These are phyloP conservation scores for Gastrophysa polygoni DNA, from an alignment of 2,888 invertebrate species.

Conservation along the genomic window DNA sequence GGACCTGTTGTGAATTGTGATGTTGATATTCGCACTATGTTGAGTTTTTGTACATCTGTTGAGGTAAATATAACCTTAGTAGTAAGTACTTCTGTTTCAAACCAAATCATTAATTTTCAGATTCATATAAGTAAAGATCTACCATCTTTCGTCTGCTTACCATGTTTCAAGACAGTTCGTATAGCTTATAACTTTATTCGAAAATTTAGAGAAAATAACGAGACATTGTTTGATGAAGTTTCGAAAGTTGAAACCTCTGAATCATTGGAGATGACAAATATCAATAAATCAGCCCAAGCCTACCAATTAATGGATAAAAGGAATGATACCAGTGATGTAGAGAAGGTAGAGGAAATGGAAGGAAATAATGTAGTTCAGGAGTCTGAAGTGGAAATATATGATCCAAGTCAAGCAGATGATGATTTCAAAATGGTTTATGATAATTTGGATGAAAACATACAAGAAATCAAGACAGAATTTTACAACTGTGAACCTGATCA, in stretches of 20 bases:
- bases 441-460: background rate
- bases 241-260: background rate
- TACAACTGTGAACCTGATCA: background rate
- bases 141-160: conserved; percentile 29
- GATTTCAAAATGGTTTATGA: background rate
- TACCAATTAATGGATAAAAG: background rate
- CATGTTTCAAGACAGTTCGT: conserved; percentile 33
- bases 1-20: conserved; percentile 27
- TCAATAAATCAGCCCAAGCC: background rate
- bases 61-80: conserved; percentile 25
- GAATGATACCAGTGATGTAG: background rate
- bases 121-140: conserved; percentile 16
- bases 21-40: conserved; percentile 27
- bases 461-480: background rate
- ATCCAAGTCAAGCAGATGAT: background rate
- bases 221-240: conserved; percentile 19
- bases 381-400: background rate
- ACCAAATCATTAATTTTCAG: no score
- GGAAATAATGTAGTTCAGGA: background rate
- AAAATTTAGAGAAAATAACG: conserved; percentile 32
- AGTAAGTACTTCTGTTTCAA: no score
- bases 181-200: conserved; percentile 36
- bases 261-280: background rate
- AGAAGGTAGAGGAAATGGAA: background rate
- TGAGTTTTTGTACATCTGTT: conserved; percentile 28